Evolutionary conservation across 2,888 invertebrate genomes (phyloP).

Genomic region (Pasiphila rectangulata): DNA sequence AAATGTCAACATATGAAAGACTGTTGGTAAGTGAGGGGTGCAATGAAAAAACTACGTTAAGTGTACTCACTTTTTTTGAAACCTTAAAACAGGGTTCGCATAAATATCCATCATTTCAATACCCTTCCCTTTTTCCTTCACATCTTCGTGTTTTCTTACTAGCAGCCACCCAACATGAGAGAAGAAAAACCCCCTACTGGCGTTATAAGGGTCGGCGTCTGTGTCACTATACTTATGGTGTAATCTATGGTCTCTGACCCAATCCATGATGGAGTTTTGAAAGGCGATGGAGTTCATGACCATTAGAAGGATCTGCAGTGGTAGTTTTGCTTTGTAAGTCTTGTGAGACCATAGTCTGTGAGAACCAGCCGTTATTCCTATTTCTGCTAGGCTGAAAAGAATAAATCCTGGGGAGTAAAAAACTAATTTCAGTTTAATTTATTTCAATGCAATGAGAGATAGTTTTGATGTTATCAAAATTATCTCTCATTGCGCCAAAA

Average conservation of each 20-base stretch:
- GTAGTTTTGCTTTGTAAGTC: slow-evolving; percentile 48
- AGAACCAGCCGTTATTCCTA: slow-evolving; percentile 44
- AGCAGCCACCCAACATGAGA: slow-evolving; percentile 92
- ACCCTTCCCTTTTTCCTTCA: slow-evolving; percentile 84
- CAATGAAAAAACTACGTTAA: no score
- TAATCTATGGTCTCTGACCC: slow-evolving; percentile 83
- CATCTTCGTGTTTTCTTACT: slow-evolving; percentile 87
- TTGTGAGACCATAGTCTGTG: slow-evolving; percentile 52
- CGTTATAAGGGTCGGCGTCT: slow-evolving; percentile 83
- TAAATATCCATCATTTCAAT: slow-evolving; percentile 86
- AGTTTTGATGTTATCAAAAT: no score
- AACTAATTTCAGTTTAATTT: no score
- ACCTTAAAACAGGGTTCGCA: slow-evolving; percentile 84
- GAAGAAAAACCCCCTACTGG: slow-evolving; percentile 89
- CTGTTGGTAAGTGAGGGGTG: no score
- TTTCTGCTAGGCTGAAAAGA: no score
- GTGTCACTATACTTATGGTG: slow-evolving; percentile 85
- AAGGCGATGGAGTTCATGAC: slow-evolving; percentile 46
- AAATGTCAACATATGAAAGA: no score
- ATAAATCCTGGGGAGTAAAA: no score
- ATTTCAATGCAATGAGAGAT: no score
- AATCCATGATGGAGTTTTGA: slow-evolving; percentile 79
- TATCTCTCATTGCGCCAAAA: no score
- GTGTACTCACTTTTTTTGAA: slow-evolving; percentile 85
- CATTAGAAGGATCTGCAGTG: slow-evolving; percentile 49